Evolutionary conservation across 2,888 invertebrate genomes (phyloP).

Genomic region (Hypolimnas misippus): DNA sequence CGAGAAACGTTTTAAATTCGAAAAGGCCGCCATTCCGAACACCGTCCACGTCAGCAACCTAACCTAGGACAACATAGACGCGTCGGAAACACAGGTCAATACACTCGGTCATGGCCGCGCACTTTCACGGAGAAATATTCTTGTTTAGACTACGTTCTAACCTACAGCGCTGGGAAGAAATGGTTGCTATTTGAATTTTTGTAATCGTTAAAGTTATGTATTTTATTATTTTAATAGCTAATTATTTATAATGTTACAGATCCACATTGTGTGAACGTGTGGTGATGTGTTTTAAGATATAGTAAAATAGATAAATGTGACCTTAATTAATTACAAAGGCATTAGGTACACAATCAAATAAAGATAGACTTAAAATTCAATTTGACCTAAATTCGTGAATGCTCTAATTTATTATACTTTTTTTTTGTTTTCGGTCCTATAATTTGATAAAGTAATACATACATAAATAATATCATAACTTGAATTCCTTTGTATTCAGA

Average conservation of each 20-base stretch:
- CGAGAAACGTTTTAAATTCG: conserved; percentile 20
- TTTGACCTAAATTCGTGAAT: too few relatives aligned
- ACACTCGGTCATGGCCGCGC: conserved; percentile 78
- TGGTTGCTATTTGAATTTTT: conserved; percentile 10
- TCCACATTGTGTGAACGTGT: too few relatives aligned
- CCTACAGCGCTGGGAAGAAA: conserved; percentile 47
- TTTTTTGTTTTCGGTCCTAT: too few relatives aligned
- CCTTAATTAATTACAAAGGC: too few relatives aligned
- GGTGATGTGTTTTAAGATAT: too few relatives aligned
- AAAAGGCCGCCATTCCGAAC: conserved; percentile 35
- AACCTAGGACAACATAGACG: conserved; percentile 78
- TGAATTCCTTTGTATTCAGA: too few relatives aligned
- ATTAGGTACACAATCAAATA: too few relatives aligned
- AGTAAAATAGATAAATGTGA: too few relatives aligned
- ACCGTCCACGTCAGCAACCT: conserved; percentile 65
- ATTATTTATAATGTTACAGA: not conserved
- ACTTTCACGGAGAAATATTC: conserved; percentile 68
- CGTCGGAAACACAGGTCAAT: conserved; percentile 73
- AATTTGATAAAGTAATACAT: too few relatives aligned
- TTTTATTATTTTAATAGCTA: not conserved
- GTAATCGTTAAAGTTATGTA: not conserved
- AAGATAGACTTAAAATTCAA: too few relatives aligned
- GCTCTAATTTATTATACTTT: too few relatives aligned
- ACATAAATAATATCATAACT: too few relatives aligned
- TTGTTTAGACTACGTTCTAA: conserved; percentile 72